These are phyloP conservation scores for Potorous gilbertii DNA, from an alignment of 2,797 vertebrate species.

Conservation along the genomic window DNA sequence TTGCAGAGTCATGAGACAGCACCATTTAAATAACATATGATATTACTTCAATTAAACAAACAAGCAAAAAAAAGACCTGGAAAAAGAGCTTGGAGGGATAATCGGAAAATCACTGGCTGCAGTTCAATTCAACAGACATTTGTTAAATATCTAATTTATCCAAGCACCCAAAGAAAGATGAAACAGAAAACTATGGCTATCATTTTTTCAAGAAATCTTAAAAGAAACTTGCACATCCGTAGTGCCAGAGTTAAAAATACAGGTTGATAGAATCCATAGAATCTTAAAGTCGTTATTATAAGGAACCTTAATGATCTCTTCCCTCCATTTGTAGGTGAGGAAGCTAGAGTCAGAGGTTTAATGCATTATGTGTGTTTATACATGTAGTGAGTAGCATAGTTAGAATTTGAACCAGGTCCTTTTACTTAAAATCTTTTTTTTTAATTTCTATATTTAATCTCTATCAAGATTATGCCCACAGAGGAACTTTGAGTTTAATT, in stretches of 20 bases:
- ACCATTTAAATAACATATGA: not conserved
- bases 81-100: not conserved
- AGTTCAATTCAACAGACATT: not conserved
- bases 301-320: not conserved
- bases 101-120: not conserved
- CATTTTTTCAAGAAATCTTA: not conserved
- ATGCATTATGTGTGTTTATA: not conserved
- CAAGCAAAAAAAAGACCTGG: not conserved
- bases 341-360: not conserved
- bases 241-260: not conserved
- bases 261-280: not conserved
- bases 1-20: not conserved
- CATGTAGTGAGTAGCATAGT: not conserved
- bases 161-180: not conserved
- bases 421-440: not conserved
- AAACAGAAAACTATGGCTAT: not conserved
- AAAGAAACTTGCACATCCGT: not conserved
- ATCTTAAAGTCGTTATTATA: not conserved
- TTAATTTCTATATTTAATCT: not conserved
- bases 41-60: not conserved
- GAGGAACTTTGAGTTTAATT: not conserved
- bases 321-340: not conserved
- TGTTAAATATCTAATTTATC: not conserved
- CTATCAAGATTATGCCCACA: not conserved
- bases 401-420: not conserved